phyloP scores from a whole-genome alignment of 2,113 vertebrate species.

The Protobothrops flavoviridis region DNA sequence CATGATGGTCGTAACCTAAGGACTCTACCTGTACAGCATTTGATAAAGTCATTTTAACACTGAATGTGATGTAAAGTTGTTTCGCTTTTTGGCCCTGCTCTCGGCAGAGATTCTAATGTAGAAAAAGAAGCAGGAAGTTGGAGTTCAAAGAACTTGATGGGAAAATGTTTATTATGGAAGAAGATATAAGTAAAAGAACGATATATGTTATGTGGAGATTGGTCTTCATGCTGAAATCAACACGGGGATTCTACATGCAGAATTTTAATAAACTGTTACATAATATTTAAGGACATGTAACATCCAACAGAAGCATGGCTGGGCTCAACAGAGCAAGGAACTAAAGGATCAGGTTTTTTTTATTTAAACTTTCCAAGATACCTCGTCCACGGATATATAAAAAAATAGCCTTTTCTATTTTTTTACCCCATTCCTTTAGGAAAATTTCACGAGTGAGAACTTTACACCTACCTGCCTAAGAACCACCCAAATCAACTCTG shows the following conservation, averaged over 20 bases:
- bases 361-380: background rate
- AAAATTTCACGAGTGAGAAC: background rate
- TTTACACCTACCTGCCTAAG: background rate
- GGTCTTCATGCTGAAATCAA: background rate
- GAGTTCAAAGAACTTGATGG: background rate
- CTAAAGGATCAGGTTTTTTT: background rate
- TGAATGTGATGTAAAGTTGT: background rate
- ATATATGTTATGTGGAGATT: fast-evolving
- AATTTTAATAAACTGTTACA: background rate
- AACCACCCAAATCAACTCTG: background rate
- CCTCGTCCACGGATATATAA: too few species aligned
- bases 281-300: background rate
- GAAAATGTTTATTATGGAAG: background rate
- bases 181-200: background rate
- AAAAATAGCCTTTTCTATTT: background rate
- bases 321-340: background rate
- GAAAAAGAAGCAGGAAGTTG: background rate
- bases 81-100: background rate
- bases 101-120: background rate
- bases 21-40: background rate
- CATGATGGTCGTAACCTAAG: too few species aligned
- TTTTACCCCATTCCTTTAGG: background rate
- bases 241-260: background rate
- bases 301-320: background rate
- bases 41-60: background rate